Conservation (phyloP, 2,113 vertebrate species). For the Mustela nigripes region DNA sequence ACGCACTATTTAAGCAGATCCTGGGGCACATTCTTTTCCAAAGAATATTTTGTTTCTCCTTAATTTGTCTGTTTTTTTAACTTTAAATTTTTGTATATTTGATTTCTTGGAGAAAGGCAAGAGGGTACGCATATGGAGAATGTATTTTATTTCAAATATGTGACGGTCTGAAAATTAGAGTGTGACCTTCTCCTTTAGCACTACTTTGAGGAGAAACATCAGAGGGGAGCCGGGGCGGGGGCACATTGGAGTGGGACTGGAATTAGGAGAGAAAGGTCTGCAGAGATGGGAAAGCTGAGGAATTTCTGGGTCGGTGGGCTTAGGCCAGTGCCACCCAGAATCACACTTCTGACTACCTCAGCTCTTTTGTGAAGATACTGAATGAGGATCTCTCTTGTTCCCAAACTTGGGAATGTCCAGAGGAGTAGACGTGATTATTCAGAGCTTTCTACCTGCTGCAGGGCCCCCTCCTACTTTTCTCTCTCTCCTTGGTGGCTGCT, state of each 20-base stretch:
- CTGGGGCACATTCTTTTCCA: constrained; percentile 1
- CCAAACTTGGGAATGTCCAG: not conserved
- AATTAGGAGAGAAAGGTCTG: not conserved
- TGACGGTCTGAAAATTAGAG: not conserved
- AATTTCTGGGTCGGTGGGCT: not conserved
- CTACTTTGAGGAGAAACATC: not conserved
- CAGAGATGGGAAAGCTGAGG: not conserved
- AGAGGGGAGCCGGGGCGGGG: not conserved
- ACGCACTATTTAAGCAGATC: not conserved
- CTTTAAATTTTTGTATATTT: not conserved
- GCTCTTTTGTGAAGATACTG: not conserved
- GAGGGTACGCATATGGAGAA: not conserved
- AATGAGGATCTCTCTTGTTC: not conserved
- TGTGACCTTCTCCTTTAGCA: not conserved
- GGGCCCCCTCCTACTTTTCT: accelerated
- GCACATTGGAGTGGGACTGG: accelerated
- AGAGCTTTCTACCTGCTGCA: not conserved
- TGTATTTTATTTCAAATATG: not conserved
- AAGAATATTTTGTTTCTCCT: constrained; percentile 24
- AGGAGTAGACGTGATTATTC: not conserved
- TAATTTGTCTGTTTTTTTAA: constrained; percentile 35
- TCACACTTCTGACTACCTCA: not conserved
- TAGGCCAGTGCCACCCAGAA: not conserved
- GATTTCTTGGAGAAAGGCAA: not conserved
- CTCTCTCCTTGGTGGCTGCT: not conserved